phyloP scores from a whole-genome alignment of 1,140 invertebrate genomes.

The Gonatopus flavifemur region DNA sequence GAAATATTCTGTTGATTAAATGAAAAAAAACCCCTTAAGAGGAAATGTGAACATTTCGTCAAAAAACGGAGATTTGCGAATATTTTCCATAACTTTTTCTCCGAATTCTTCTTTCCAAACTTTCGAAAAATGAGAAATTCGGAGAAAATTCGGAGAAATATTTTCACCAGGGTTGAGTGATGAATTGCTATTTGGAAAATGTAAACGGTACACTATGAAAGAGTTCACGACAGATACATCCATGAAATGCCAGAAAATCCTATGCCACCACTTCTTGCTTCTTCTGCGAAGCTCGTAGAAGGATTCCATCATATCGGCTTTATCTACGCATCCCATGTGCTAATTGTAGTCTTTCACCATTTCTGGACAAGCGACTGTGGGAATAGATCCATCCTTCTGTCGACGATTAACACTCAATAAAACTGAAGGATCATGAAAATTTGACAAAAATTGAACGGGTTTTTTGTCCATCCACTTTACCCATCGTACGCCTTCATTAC shows the following conservation, averaged over 20 bases:
- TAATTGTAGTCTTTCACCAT: conserved; percentile 37
- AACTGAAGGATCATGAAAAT: not conserved
- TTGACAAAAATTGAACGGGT: conserved; percentile 23
- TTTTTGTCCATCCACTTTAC: no score
- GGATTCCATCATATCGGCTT: conserved; percentile 36
- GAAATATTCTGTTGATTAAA: no score
- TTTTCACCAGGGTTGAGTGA: no score
- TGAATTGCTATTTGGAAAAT: no score
- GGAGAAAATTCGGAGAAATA: no score
- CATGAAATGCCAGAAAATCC: not conserved
- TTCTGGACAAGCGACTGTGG: conserved; percentile 30
- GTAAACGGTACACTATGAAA: conserved; percentile 15
- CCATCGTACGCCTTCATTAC: conserved; percentile 11
- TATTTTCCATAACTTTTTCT: no score
- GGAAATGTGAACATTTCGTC: no score
- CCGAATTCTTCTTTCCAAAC: no score
- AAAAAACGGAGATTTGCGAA: no score
- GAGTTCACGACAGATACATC: not conserved
- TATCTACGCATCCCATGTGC: conserved; percentile 48
- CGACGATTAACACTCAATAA: not conserved
- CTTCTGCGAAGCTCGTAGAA: not conserved
- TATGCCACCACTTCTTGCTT: not conserved
- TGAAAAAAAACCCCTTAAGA: no score
- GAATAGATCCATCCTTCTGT: conserved; percentile 29
- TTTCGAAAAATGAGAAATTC: no score